Evolutionary conservation across 1,140 invertebrate genomes (phyloP), one percentile per base, ranked within the genome.

Genomic region (Leptestheria dahalacensis): DNA sequence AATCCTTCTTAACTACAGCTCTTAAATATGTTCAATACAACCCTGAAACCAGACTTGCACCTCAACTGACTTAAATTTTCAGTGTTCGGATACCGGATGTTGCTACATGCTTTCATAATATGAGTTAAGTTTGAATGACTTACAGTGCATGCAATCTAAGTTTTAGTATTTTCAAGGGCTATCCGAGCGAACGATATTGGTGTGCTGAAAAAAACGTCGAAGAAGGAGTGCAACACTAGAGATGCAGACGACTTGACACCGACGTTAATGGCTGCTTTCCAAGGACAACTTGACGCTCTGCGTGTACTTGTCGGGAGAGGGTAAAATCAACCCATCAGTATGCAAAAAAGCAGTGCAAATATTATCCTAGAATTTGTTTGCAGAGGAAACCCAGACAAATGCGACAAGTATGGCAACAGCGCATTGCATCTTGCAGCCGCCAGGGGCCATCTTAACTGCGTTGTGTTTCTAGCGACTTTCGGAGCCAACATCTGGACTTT

Each of bases 241-340:
- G 91, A 96, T 72, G 90, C 92, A 69, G 88, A 91, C 66, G 88
- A 91, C 49, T 91, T 95, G 88, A 96, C 91, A n/a, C 90, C 91
- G 0, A 88, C 87, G 0, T 74, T 90, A 62, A 95, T 91, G 85
- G 90, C 92, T 12, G 88, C 92, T 28, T 91, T 88, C 69, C 84
- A 91, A 72, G 92, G 93, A 25, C 84, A 93, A 70, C 75, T 96
- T 57, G 91, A 96, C 64, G 89, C 90, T 2, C 74, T 97, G 18
- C 75, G 91, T 62, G 72, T 92, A 47, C 78, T 96, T 3, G 86
- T 91, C 62, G 89, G 88, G n/a, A 76, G 89, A 76, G 91, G 92
- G 92, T 96, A 76, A 72, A 78, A 68, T 25, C n/a, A 52, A 1
- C n/a, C 9, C 2, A 49, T 3, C 18, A 6, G 28, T 12, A 49